Conservation (phyloP, 2,888 invertebrate species). For the Hemaris fuciformis region DNA sequence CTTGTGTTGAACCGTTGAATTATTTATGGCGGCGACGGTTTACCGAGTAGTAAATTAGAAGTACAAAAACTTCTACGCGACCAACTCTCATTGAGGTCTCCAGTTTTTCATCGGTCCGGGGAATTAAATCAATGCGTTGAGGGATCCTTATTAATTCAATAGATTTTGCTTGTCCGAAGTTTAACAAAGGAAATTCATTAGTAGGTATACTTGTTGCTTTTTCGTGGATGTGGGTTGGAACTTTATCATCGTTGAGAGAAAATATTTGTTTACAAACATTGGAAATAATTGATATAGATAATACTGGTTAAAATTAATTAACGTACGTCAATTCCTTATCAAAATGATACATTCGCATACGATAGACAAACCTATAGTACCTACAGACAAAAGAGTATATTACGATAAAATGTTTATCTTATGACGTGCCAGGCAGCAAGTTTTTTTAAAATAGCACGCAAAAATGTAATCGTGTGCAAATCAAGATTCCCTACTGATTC, state of each 20-base stretch:
- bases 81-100: conserved; percentile 52
- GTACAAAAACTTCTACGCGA: conserved; percentile 56
- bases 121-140: conserved; percentile 36
- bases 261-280: conserved; percentile 3
- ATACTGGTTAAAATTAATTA: background rate
- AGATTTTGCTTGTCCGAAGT: background rate
- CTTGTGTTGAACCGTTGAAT: conserved; percentile 63
- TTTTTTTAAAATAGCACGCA: no score
- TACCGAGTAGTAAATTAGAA: conserved; percentile 65
- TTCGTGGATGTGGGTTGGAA: background rate
- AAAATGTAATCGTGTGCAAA: no score
- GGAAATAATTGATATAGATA: background rate
- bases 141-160: background rate
- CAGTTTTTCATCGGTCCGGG: conserved; percentile 49
- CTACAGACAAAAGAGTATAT: no score
- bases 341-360: background rate
- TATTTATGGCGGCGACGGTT: conserved; percentile 70
- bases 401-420: no score
- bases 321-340: background rate
- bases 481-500: background rate
- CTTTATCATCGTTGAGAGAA: background rate
- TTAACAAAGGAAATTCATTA: conserved; percentile 2
- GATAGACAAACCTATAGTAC: no score
- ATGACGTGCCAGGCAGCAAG: no score
- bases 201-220: background rate